Percentiles rank a stretch among this genome's conserved stretches.
phyloP scores from a whole-genome alignment of 2,113 vertebrate species.

The Athene noctua region DNA sequence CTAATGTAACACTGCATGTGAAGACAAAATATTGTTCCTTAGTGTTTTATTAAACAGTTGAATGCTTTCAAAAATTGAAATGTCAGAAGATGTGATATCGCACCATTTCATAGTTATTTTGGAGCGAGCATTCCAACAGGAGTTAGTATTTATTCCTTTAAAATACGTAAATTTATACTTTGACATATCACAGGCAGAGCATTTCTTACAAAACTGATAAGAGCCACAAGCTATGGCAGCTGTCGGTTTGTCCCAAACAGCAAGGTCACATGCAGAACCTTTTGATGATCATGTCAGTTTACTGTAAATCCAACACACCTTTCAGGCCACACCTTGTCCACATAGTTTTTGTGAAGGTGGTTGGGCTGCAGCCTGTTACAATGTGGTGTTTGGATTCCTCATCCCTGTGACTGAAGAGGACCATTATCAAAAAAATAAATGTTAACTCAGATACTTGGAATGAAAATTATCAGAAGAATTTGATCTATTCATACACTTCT shows the following conservation, averaged over 20 bases:
- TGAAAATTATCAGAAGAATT: neutral
- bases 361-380: neutral
- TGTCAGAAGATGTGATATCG: neutral
- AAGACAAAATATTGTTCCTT: neutral
- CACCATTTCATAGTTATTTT: neutral
- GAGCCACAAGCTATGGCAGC: neutral
- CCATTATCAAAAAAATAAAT: neutral
- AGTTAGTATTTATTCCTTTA: neutral
- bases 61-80: slow-evolving; percentile 30
- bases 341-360: neutral
- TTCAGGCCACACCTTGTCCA: neutral
- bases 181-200: neutral
- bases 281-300: neutral
- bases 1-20: neutral
- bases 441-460: neutral
- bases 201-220: neutral
- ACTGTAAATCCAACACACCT: slow-evolving; percentile 10
- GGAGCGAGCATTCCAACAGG: neutral
- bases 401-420: neutral
- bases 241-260: neutral
- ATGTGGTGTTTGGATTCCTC: neutral
- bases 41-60: slow-evolving; percentile 20
- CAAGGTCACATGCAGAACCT: neutral
- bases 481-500: neutral
- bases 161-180: neutral